These are phyloP conservation scores for Pycnonotus jocosus DNA, from an alignment of 2,113 vertebrate species.

Conservation along the genomic window DNA sequence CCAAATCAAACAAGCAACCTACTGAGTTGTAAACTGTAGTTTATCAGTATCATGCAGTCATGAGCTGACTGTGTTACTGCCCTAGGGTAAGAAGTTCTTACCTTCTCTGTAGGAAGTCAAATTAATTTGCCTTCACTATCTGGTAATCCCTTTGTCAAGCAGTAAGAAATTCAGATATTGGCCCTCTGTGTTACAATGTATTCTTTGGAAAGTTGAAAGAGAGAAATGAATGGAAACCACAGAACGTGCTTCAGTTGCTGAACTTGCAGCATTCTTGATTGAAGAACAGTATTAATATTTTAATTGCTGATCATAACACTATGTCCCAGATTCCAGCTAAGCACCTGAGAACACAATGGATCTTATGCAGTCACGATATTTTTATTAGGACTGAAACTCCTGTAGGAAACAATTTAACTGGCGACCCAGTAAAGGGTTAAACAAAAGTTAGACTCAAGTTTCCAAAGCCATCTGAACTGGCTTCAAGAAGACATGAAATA, in stretches of 20 bases:
- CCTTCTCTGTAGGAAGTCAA: constrained; percentile 42
- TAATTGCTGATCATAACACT: neutral
- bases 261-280: neutral
- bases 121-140: constrained; percentile 54
- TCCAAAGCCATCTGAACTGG: constrained; percentile 64
- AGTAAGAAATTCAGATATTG: constrained; percentile 19
- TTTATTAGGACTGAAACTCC: neutral
- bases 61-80: constrained; percentile 24
- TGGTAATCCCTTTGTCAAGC: constrained; percentile 35
- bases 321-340: neutral
- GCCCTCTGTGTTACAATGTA: neutral
- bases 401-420: neutral
- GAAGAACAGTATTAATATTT: constrained; percentile 2
- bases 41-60: constrained; percentile 47
- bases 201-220: neutral
- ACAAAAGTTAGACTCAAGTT: constrained; percentile 43
- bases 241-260: neutral
- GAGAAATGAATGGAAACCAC: neutral
- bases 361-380: neutral
- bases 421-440: constrained; percentile 29
- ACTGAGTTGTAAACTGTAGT: constrained; percentile 43
- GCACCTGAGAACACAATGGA: neutral
- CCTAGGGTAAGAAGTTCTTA: constrained; percentile 34
- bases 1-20: constrained; percentile 31
- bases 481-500: constrained; percentile 68